Evolutionary conservation across 2,888 invertebrate species (phyloP).

Genomic region (Eristalis intricaria): DNA sequence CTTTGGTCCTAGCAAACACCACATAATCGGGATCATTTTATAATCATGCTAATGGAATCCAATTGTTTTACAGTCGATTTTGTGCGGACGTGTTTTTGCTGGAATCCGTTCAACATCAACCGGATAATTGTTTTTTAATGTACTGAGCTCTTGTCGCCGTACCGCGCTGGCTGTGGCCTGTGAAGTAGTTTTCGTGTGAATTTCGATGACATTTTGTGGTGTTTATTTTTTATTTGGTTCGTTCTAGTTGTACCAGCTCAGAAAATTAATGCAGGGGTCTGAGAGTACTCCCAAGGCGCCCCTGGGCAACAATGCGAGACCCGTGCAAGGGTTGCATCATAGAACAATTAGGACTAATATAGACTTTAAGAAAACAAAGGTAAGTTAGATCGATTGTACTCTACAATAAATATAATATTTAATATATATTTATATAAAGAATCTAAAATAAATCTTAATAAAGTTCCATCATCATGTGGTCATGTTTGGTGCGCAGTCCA

Average conservation of each 20-base stretch:
- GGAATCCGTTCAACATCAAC: not conserved
- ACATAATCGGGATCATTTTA: slow-evolving; percentile 35
- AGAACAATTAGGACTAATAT: slow-evolving; percentile 98
- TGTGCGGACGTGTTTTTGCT: not conserved
- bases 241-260: slow-evolving; percentile 90
- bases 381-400: slow-evolving; percentile 74
- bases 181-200: not conserved
- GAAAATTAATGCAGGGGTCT: slow-evolving; percentile 94
- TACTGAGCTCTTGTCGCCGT: not conserved
- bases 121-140: not conserved
- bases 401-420: too few species aligned
- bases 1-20: slow-evolving; percentile 18
- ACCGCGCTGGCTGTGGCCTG: not conserved
- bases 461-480: too few species aligned
- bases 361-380: slow-evolving; percentile 90
- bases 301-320: slow-evolving; percentile 96
- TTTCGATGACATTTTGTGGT: not conserved
- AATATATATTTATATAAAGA: too few species aligned
- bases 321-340: slow-evolving; percentile 95
- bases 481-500: too few species aligned
- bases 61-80: not conserved
- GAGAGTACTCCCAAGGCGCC: slow-evolving; percentile 93
- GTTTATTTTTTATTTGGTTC: not conserved
- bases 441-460: too few species aligned
- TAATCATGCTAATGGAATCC: slow-evolving; percentile 42